Base-by-base conservation (phyloP, 2,888 invertebrate genomes). In the Phymatocera aterrima region DNA sequence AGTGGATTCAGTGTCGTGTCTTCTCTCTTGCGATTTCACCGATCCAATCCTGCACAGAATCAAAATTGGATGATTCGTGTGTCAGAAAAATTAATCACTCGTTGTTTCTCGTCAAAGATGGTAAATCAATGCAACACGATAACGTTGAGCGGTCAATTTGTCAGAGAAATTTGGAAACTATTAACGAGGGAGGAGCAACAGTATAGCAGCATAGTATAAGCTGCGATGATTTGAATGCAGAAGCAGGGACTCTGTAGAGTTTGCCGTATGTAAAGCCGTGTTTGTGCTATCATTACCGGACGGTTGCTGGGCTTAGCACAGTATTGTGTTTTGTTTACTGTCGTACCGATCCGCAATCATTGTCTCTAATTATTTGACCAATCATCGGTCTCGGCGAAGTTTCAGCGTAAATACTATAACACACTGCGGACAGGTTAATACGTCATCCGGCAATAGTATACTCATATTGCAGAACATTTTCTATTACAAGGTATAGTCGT, bases 301-400 rank as follows among this genome's bases (percentile, higher is more conserved):
- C 74, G 40, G 40, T 54, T 57, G 57, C 40, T 54, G 54, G 40
- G 54, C 40, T 75, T 57, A 57, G 24, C 54, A 31, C 74, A 18
- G 37, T n/a, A 57, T 54, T 57, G 74, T 57, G 74, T 57, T 75
- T 57, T 75, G 74, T 75, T 57, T 54, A 75, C 74, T 43, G 74
- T 18, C 40, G n/a, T 37, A 46, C 57, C 57, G 74, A 75, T 75
- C 74, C 74, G 74, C 57, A 75, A 75, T 75, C 54, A 75, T 75
- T 75, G 57, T 75, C 74, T 75, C 57, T 75, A 75, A 75, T 75
- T 54, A 75, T 75, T 12, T 37, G 28, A 75, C 74, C 74, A 75
- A 75, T 75, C 74, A 57, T 75, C 40, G 37, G 21, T 12, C 37
- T 24, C 15, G 24, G 57, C 18, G 51, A 54, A 57, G 74, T 37